Base-by-base conservation (phyloP, 2,113 vertebrate species). In the Pithys albifrons region DNA sequence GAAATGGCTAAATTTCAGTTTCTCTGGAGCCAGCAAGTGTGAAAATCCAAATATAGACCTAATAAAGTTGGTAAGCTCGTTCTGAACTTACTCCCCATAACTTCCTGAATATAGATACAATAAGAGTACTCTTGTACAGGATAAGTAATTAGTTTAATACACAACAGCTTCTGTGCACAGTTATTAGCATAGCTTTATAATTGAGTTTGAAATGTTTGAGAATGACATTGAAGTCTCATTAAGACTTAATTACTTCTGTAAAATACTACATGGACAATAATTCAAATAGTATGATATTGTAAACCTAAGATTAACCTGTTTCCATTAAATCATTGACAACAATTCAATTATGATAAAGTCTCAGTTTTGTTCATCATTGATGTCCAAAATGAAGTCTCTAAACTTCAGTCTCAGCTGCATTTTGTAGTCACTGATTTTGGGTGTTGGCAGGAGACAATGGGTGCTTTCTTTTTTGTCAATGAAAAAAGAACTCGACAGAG, bases 51-150 rank as follows among this genome's bases (percentile, higher is more conserved):
- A 27, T 88, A 43, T 4, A 64, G 27, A 80, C 11, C 23, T 58
- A 73, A 61, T 76, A 11, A 83, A 85, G 25, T 58, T 57, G 10
- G 28, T 79, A 46, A 75, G 7, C 17, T 88, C 23, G 12, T 75
- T 73, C 19, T 76, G 25, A 20, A n/a, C 9, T 62, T 80, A 33
- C 2, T 65, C 18, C 8, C 15, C 8, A 18, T 87, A 57, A 25
- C 6, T 1, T 4, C 0, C 18, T 49, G 25, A n/a, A 25, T 80
- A 25, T 24, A 57, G 48, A 52, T 37, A 54, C 3, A 39, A 0
- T 66, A 83, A 39, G 14, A 49, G 5, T 77, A 70, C 18, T 84
- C 7, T 59, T 62, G 8, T 73, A 20, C 14, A 55, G 5, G 31
- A 1, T 23, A 39, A 49, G 13, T 67, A 52, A 45, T 61, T 55